phyloP scores from a whole-genome alignment of 2,888 invertebrate species.

The Scaptomyza cyrtandrae region DNA sequence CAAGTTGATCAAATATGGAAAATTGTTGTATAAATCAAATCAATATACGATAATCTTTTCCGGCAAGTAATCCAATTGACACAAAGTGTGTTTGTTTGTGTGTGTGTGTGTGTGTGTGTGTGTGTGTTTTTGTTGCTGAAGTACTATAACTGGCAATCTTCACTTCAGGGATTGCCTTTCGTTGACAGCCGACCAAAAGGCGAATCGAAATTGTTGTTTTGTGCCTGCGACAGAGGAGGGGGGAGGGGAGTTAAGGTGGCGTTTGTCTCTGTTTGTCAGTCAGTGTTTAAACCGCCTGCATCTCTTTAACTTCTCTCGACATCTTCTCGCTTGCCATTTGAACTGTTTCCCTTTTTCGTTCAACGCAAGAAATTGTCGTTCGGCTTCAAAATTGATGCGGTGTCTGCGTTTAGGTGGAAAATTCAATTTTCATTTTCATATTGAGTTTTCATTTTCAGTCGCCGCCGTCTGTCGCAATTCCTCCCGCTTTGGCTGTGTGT shows the following conservation, averaged over 20 bases:
- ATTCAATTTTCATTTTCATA: slow-evolving; percentile 76
- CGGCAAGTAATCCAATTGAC: slow-evolving; percentile 24
- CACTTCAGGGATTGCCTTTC: slow-evolving; percentile 40
- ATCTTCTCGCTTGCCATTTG: slow-evolving; percentile 53
- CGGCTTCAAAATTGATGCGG: slow-evolving; percentile 82
- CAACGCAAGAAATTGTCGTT: slow-evolving; percentile 81
- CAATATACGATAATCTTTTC: slow-evolving; percentile 18
- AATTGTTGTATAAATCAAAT: slow-evolving; percentile 43
- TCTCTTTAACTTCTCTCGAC: slow-evolving; percentile 63
- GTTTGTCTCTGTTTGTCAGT: slow-evolving; percentile 13
- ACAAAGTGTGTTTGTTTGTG: slow-evolving; percentile 11
- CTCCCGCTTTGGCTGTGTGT: slow-evolving; percentile 46
- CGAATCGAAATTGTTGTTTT: slow-evolving; percentile 43
- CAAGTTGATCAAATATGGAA: slow-evolving; percentile 43
- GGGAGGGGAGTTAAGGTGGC: neutral
- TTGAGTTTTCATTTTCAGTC: slow-evolving; percentile 48
- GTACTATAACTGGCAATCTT: slow-evolving; percentile 17
- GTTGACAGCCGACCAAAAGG: slow-evolving; percentile 65
- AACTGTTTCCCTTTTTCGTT: slow-evolving; percentile 44
- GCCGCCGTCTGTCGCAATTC: slow-evolving; percentile 33
- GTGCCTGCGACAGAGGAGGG: slow-evolving; percentile 1
- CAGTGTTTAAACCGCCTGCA: slow-evolving; percentile 61
- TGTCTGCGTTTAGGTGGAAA: slow-evolving; percentile 81
- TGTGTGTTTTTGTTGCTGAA: slow-evolving; percentile 7
- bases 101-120: slow-evolving; percentile 7